Evolutionary conservation across 2,888 invertebrate species (phyloP).

Genomic region (Drosophila acutilabella): DNA sequence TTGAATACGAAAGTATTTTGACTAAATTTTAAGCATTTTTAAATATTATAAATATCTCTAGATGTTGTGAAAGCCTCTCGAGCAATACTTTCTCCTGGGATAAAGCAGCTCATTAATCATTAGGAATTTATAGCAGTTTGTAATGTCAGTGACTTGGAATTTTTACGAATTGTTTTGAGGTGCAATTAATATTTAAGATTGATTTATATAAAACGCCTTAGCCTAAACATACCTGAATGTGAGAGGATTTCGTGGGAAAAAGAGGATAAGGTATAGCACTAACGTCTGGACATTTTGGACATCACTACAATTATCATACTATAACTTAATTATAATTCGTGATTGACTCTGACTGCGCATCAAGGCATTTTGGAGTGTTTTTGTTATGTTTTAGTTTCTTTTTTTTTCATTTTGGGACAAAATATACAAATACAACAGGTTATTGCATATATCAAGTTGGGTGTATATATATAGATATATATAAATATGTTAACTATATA

Average conservation of each 20-base stretch:
- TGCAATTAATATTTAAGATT: slow-evolving; percentile 43
- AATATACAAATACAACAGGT: slow-evolving; percentile 49
- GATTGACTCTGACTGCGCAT: slow-evolving; percentile 53
- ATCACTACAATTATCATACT: slow-evolving; percentile 8
- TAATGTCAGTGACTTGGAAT: slow-evolving; percentile 62
- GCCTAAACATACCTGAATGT: slow-evolving; percentile 55
- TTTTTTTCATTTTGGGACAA: slow-evolving; percentile 41
- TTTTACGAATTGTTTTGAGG: slow-evolving; percentile 61
- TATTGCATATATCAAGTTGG: slow-evolving; percentile 25
- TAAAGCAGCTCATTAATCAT: not conserved
- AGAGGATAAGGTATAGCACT: not conserved
- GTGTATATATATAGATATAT: slow-evolving; percentile 25
- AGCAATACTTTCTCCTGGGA: slow-evolving; percentile 12
- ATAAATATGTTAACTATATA: slow-evolving; percentile 41
- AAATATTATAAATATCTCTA: slow-evolving; percentile 41
- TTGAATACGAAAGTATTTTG: slow-evolving; percentile 21
- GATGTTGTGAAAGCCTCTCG: slow-evolving; percentile 56
- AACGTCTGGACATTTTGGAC: slow-evolving; percentile 17
- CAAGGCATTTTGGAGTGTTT: slow-evolving; percentile 52
- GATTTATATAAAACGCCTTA: slow-evolving; percentile 37
- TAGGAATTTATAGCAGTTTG: slow-evolving; percentile 39
- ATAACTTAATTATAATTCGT: slow-evolving; percentile 55
- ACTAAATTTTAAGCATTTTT: slow-evolving; percentile 59
- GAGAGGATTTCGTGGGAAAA: not conserved
- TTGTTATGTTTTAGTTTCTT: not conserved